Base-by-base conservation (phyloP, 2,113 vertebrate genomes). In the Cichladusa arquata region DNA sequence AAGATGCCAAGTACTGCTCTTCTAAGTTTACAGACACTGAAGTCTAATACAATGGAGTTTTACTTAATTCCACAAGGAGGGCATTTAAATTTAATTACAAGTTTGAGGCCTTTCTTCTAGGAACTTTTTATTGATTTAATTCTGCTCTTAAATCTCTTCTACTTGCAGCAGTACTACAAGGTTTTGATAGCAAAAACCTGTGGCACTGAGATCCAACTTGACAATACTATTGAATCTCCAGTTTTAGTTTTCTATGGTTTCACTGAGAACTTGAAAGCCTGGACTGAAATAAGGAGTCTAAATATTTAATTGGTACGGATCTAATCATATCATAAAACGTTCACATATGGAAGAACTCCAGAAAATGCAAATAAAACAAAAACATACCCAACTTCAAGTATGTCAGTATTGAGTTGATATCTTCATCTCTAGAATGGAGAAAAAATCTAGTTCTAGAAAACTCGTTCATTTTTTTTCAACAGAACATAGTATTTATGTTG, bases 381-480 rank as follows among this genome's bases (percentile, higher is more conserved):
- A 64, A 95, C 97, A 95, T 98, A 99, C 99, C 99, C 96, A 92
- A 97, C 83, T 97, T 98, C 87, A 99, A 92, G 92, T 98, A 99
- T 22, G 92, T 92, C 94, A 98, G 64, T 92, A 99, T 95, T 40
- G 92, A 95, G 66, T 96, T 97, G 93, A 98, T 93, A 96, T 96
- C 97, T 65, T 88, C 95, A 90, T 87, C 85, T 72, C 99, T 99
- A 91, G 74, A 90, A 93, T 14, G 23, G 58, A 47, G 58, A 80
- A 91, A 73, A 81, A 90, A 56, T 4, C 15, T 64, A 40, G 17
- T 28, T 73, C 73, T 51, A 81, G 53, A 78, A 81, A 90, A 74
- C 16, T 14, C 5, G 48, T 65, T 23, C 10, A 9, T 18, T 36
- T 73, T 65, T 72, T 86, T 38, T 51, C 19, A 70, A 58, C 10